Base-by-base conservation (phyloP, 2,113 vertebrate genomes). In the Bungarus multicinctus region DNA sequence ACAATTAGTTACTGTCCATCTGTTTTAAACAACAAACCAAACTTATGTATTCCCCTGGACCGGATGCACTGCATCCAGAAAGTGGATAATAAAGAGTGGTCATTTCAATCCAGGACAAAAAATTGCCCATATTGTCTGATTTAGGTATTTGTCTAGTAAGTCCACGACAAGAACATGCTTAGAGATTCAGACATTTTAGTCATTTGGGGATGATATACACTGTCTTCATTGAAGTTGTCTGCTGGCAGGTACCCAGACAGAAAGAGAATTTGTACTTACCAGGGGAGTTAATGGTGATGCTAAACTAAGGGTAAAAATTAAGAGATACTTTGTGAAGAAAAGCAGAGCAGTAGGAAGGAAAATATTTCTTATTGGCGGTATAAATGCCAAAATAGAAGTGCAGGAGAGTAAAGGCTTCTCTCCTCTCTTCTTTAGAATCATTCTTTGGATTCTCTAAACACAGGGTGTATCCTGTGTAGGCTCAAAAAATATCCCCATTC, bases 31-130 rank as follows among this genome's bases (percentile, higher is more conserved):
- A 86, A 57, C 57, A 34, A 89, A 53, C 11, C 30, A 57, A 85
- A 60, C 30, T 16, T 85, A 90, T 60, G 39, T 39, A 39, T 23
- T 27, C 81, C 92, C 43, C 45, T 43, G 34, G 45, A 52, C 10
- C 30, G 23, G 14, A 52, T 50, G 6, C 45, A 52, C 4, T 39
- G 30, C 85, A 50, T 45, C 74, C 45, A 87, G 10, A 50, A 90
- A 89, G 23, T 53, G 55, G 55, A 39, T 20, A 8, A 64, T 27
- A 55, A 55, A 57, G 12, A 43, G n/a, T 53, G 39, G 95, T 94
- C 95, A 96, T 89, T 94, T 95, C 95, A 94, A 91, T 96, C 94
- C 94, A 94, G 93, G 95, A 86, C 86, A 97, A 95, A 92, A 88
- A 39, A 93, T 92, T 94, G 94, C 34, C 89, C 85, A 92, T 12